phyloP scores from a whole-genome alignment of 2,797 vertebrate species.

The Limosa lapponica region DNA sequence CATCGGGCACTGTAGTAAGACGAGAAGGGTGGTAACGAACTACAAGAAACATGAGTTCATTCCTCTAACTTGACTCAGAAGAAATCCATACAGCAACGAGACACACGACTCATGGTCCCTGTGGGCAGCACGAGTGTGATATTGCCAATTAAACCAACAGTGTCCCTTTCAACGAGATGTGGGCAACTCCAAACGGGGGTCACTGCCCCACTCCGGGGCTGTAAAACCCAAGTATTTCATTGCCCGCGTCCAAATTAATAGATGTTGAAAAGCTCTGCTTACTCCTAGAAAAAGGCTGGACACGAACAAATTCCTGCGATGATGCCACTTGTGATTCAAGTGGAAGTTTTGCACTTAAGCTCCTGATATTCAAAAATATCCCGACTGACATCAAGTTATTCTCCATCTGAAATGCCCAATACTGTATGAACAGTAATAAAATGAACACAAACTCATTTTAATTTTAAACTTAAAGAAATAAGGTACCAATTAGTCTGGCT shows the following conservation, averaged over 20 bases:
- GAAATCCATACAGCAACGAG: neutral
- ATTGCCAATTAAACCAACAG: neutral
- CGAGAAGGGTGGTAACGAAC: neutral
- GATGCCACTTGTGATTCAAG: neutral
- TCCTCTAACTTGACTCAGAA: neutral
- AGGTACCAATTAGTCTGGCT: neutral
- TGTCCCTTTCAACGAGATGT: neutral
- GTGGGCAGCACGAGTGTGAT: neutral
- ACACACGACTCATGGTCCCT: neutral
- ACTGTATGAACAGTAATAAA: conserved; percentile 54
- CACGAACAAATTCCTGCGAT: neutral
- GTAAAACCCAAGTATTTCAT: rapidly evolving
- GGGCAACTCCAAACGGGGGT: neutral
- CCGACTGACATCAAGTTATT: conserved; percentile 19
- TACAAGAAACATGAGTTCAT: neutral
- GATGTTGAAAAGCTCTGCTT: conserved; percentile 7
- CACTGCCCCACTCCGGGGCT: neutral
- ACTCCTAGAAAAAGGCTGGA: neutral
- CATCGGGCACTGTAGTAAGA: neutral
- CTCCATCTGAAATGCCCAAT: conserved; percentile 54
- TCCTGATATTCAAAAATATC: neutral
- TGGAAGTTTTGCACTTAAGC: conserved; percentile 7
- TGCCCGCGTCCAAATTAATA: neutral
- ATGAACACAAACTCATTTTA: neutral
- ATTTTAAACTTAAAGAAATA: neutral